Base-by-base conservation (phyloP, 1,140 invertebrate species). In the Anoplolepis gracilipes region DNA sequence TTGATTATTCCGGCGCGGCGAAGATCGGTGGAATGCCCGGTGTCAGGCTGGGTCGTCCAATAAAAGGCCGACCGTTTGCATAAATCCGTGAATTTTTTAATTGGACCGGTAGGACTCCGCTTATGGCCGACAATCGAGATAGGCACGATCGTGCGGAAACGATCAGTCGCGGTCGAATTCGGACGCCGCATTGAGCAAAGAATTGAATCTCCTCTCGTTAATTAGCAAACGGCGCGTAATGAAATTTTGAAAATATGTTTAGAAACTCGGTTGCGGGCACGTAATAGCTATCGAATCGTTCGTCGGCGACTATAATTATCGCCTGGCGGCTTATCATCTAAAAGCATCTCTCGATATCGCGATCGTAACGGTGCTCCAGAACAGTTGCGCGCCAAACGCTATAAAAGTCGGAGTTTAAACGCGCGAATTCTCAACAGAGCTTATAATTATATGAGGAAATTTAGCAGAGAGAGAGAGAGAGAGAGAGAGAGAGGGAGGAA, bases 81-180 rank as follows among this genome's bases (percentile, higher is more conserved):
- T 88, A 90, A 89, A 91, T 86, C 79, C 64, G 82, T 62, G 85
- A 73, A 90, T 81, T 90, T 49, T 91, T 91, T 91, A 91, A 91
- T 91, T 90, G 90, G 87, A 87, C 82, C 75, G 79, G 87, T 72
- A 67, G 59, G 69, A 28, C 16, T 28, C 16, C 28, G 78, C 72
- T 84, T 84, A 86, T 84, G 67, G 78, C 33, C 72, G 78, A 46
- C 65, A 84, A 79, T 86, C 78, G 79, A 78, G 85, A 89, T 89
- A 88, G 84, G 84, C 84, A 64, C 64, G 86, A 64, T 46, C 75
- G 42, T 62, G 78, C 57, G 82, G 61, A 79, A 87, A 73, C 59
- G 64, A 73, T 64, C 81, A 69, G 72, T 70, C 62, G 59, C 81
- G 69, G 72, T 70, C 62, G 59, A 53, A 25, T 22, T 7, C 46